Evolutionary conservation across 2,888 invertebrate species (phyloP).

Genomic region (Fragum fragum): DNA sequence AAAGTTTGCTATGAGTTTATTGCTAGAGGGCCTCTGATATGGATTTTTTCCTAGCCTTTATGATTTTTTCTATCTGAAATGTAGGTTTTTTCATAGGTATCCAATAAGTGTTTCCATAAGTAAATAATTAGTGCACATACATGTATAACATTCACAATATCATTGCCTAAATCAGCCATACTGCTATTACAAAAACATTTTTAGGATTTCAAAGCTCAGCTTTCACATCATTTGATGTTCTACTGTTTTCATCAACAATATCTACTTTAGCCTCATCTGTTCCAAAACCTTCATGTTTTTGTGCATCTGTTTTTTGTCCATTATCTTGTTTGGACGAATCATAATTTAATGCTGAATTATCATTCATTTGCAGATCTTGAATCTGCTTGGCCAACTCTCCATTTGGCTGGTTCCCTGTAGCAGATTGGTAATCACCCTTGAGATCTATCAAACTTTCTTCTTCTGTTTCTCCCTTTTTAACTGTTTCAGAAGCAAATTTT

Average conservation of each 20-base stretch:
- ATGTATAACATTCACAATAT: too few species aligned
- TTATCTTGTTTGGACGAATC: not conserved
- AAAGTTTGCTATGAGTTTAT: slow-evolving; percentile 1
- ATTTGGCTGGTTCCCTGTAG: not conserved
- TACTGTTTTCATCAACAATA: not conserved
- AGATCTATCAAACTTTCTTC: not conserved
- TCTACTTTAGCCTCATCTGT: not conserved
- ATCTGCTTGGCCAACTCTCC: slow-evolving; percentile 5
- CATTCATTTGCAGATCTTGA: slow-evolving; percentile 1
- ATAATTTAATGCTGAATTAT: not conserved
- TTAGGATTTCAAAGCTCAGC: not conserved
- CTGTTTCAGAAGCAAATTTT: not conserved
- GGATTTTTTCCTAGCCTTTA: too few species aligned
- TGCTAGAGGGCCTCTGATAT: too few species aligned
- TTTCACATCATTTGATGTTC: not conserved
- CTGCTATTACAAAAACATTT: too few species aligned
- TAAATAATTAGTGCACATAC: too few species aligned
- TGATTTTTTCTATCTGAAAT: too few species aligned
- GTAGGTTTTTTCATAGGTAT: too few species aligned
- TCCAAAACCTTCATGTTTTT: not conserved
- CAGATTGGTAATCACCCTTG: not conserved
- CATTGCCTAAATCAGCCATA: too few species aligned
- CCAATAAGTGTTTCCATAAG: too few species aligned
- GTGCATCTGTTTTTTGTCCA: not conserved
- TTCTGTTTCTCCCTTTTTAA: not conserved